Conservation (phyloP, 2,888 invertebrate genomes). For the Tachystola acroxantha region DNA sequence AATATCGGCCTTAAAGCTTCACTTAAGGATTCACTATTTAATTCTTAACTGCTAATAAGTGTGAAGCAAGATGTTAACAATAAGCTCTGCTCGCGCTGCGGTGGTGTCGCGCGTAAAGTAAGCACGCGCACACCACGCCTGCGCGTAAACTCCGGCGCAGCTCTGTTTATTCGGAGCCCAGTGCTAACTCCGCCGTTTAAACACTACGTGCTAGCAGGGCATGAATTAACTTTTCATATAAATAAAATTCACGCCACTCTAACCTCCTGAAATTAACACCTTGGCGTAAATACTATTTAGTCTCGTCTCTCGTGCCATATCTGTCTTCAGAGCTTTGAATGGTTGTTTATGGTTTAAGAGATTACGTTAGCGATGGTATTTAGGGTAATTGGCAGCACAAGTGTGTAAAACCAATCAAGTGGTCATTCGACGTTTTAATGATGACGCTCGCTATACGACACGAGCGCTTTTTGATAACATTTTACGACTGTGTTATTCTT, state of each 20-base stretch:
- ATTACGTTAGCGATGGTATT: constrained; percentile 30
- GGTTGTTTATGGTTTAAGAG: constrained; percentile 41
- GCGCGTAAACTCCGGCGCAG: constrained; percentile 36
- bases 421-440: constrained; percentile 24
- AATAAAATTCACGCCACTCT: constrained; percentile 78
- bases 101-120: constrained; percentile 16
- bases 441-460: constrained; percentile 3
- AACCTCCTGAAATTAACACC: constrained; percentile 78
- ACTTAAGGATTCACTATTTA: too few species aligned
- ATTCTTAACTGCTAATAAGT: not conserved
- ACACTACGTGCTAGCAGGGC: constrained; percentile 71
- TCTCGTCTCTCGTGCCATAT: constrained; percentile 57
- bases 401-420: constrained; percentile 36
- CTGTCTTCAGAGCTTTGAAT: constrained; percentile 36
- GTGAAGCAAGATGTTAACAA: not conserved
- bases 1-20: too few species aligned
- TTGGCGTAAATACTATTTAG: constrained; percentile 72
- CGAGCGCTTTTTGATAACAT: constrained; percentile 12
- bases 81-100: not conserved
- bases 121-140: constrained; percentile 29
- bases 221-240: constrained; percentile 78
- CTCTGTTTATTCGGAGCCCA: constrained; percentile 68
- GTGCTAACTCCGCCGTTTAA: constrained; percentile 75
- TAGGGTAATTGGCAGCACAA: constrained; percentile 33
- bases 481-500: constrained; percentile 11